Base-by-base conservation (phyloP, 2,113 vertebrate species). In the Xiphophorus maculatus region DNA sequence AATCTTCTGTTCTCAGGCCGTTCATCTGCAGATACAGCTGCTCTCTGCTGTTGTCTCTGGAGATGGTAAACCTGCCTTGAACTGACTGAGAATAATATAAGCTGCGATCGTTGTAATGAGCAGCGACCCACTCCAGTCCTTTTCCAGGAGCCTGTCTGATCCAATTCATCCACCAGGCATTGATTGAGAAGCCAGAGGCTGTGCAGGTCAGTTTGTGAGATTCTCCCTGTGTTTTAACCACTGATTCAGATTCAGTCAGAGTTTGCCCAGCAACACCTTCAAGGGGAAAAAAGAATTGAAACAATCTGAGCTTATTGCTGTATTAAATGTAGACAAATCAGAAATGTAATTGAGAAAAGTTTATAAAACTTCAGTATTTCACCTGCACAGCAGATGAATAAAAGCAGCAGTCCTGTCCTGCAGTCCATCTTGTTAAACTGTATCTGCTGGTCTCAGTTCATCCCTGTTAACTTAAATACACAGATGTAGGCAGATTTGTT, bases 41-140 rank as follows among this genome's bases (percentile, higher is more conserved):
- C 0, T 58, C 0, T n/a, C 10, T 25, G 51, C 22, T 3, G 22
- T 58, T 10, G 5, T 54, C 48, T 54, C 48, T 54, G 48, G 48
- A 25, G 19, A 54, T 54, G 19, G 48, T 54, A 2, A 54, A 54
- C 48, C 48, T 5, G 15, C 19, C 48, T 54, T 9, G 48, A 22
- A 54, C 19, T 54, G 48, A 54, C 48, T 54, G 48, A 25, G 48
- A 54, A 6, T 28, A 13, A 14, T 2, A 5, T 63, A 14, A 1
- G n/a, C 0, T 63, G 1, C 15, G 0, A 4, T 42, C 4, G 1
- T 42, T 0, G 15, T 42, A 42, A 42, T 42, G 40, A 42, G 40
- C 13, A 1, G 32, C 32, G 44, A 67, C 15, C 51, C 68, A 70
- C 8, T 70, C 68, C 30, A 35, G 48, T n/a, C 12, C 51, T 60